Conservation (phyloP, 2,888 invertebrate species). For the Amphipyra berbera region DNA sequence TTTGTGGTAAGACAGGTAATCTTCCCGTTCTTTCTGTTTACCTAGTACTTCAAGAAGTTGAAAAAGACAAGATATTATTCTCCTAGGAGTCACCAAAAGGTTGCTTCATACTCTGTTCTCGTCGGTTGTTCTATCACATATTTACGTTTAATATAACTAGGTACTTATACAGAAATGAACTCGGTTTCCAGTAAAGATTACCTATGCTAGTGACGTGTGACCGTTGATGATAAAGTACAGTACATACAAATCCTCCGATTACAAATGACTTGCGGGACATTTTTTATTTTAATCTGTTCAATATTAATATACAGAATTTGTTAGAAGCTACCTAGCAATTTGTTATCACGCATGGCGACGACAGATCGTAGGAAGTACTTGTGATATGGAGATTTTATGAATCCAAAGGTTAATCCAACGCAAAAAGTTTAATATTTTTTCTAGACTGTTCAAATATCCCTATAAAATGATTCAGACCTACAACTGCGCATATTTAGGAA, state of each 20-base stretch:
- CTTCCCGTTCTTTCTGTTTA: neutral
- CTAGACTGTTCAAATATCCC: conserved; percentile 7
- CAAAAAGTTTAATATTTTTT: conserved; percentile 6
- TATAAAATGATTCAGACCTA: conserved; percentile 13
- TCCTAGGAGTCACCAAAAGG: no score
- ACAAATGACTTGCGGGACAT: conserved; percentile 28
- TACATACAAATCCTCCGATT: conserved; percentile 27
- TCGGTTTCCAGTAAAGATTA: no score
- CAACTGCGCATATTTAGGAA: conserved; percentile 44
- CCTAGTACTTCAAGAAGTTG: neutral
- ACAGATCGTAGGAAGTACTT: conserved; percentile 8
- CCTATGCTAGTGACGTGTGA: conserved; percentile 4
- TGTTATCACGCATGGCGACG: conserved; percentile 23
- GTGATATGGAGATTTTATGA: conserved; percentile 12
- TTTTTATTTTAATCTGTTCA: conserved; percentile 37
- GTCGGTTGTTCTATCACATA: no score
- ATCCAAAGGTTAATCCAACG: conserved; percentile 15
- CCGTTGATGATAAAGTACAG: conserved; percentile 30
- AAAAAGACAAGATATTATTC: neutral
- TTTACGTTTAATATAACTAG: no score
- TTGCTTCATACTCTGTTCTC: no score
- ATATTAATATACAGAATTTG: conserved; percentile 24
- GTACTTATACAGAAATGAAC: no score
- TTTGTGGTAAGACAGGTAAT: no score
- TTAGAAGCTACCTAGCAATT: conserved; percentile 19